Evolutionary conservation across 2,797 vertebrate genomes (phyloP).

Genomic region (Pseudomugil gertrudae): DNA sequence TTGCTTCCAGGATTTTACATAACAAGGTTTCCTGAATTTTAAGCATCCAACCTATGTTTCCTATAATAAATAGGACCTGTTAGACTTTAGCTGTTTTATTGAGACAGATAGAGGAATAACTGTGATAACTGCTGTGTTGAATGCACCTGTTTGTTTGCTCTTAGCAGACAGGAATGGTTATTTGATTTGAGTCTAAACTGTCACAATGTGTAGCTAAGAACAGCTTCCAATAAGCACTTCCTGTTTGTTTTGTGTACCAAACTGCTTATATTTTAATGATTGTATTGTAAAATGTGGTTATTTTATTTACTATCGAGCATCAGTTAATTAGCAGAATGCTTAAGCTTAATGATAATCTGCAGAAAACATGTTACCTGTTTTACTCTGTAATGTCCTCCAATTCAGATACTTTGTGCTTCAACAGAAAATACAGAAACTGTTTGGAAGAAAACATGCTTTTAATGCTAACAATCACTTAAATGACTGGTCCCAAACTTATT

Average conservation of each 20-base stretch:
- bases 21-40: not conserved
- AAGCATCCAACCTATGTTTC: not conserved
- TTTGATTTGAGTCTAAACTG: constrained; percentile 10
- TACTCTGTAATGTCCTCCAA: not conserved
- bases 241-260: constrained; percentile 10
- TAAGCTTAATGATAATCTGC: constrained; percentile 7
- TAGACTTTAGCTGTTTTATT: not conserved
- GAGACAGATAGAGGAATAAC: not conserved
- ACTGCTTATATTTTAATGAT: constrained; percentile 17
- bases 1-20: not conserved
- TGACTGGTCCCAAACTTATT: constrained; percentile 35
- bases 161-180: constrained; percentile 5
- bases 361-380: constrained; percentile 4
- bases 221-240: constrained; percentile 1
- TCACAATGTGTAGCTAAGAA: not conserved
- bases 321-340: constrained; percentile 2
- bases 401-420: not conserved
- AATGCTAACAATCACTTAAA: constrained; percentile 44
- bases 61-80: not conserved
- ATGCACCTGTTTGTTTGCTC: not conserved
- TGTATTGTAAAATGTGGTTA: constrained; percentile 22
- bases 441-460: constrained; percentile 17
- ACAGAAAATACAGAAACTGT: constrained; percentile 4
- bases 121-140: not conserved
- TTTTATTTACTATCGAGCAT: constrained; percentile 11